Base-by-base conservation (phyloP, 2,113 vertebrate species). In the Camelus bactrianus region DNA sequence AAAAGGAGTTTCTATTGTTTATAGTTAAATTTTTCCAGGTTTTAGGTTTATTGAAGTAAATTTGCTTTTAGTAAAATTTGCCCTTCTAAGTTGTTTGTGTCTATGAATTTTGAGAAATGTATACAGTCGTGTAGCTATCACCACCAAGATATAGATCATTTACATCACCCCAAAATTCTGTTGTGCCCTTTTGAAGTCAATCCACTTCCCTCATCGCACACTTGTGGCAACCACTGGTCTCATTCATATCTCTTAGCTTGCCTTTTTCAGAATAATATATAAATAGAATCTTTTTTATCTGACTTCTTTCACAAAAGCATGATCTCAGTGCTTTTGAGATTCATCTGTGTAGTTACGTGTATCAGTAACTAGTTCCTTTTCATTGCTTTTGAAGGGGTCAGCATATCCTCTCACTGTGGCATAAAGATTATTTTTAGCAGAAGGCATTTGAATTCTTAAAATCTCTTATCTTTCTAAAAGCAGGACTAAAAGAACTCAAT, bases 391-490 rank as follows among this genome's bases (percentile, higher is more conserved):
- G 26, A 42, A 80, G 12, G 10, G 6, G 1, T 56, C 56, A 50
- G 64, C 58, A 60, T 30, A 65, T 3, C 83, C 24, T 50, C 65
- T 81, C 22, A 73, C 32, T 32, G 24, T 32, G 70, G 38, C 94
- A 86, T 86, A 65, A 48, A 48, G 30, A 81, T 50, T 92, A 73
- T 75, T 81, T 95, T 88, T 81, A 79, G 54, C 32, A 85, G 22
- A 80, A 80, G 42, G 8, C 35, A 67, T 89, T 56, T 70, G 85
- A 96, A 54, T 79, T 89, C n/a, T 54, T 85, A 35, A 90, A 85
- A 96, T 62, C 38, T 42, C 54, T 90, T 62, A 84, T 54, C 54
- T 84, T 77, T 35, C 54, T 85, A 64, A 89, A 93, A 80, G 56
- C 42, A 84, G 12, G 80, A 60, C 28, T 73, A 60, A 62, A 50